Conservation (phyloP, 2,797 vertebrate species). For the Scyliorhinus canicula region DNA sequence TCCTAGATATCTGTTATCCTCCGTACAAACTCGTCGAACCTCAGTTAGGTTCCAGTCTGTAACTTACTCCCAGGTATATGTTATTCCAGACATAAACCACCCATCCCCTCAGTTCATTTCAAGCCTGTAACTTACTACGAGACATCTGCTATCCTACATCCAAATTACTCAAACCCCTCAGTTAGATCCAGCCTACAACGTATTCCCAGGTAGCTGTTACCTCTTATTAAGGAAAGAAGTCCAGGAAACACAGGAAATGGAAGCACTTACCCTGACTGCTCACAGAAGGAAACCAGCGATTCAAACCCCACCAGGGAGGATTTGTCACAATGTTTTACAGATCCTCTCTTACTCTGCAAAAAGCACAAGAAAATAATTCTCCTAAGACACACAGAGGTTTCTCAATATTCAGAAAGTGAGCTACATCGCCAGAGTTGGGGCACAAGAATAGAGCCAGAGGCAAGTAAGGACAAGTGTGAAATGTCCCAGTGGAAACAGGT, state of each 20-base stretch:
- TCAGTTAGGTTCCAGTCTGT: not conserved
- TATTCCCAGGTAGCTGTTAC: too few relatives aligned
- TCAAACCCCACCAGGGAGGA: slow-evolving; percentile 73
- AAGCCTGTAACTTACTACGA: not conserved
- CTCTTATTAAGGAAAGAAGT: not conserved
- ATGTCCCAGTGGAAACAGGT: not conserved
- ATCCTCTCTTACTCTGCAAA: slow-evolving; percentile 76
- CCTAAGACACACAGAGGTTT: not conserved
- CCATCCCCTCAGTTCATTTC: not conserved
- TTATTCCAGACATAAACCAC: too few relatives aligned
- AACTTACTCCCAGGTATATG: not conserved
- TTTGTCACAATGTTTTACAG: slow-evolving; percentile 73
- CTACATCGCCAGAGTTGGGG: too few relatives aligned
- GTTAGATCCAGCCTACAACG: not conserved
- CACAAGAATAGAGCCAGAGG: not conserved
- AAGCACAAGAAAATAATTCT: slow-evolving; percentile 15
- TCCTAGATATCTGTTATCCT: not conserved
- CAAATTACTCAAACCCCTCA: not conserved
- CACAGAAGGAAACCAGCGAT: slow-evolving; percentile 81
- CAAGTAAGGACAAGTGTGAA: not conserved
- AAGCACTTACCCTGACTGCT: slow-evolving; percentile 71
- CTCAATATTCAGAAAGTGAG: not conserved
- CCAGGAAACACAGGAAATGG: not conserved
- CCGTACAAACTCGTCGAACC: not conserved
- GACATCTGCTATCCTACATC: too few relatives aligned